A percentile compares a stretch with the other conserved stretches of the same genome.
These are phyloP conservation scores for Aproaerema taeniolella DNA, from an alignment of 2,888 invertebrate species.

Conservation along the genomic window DNA sequence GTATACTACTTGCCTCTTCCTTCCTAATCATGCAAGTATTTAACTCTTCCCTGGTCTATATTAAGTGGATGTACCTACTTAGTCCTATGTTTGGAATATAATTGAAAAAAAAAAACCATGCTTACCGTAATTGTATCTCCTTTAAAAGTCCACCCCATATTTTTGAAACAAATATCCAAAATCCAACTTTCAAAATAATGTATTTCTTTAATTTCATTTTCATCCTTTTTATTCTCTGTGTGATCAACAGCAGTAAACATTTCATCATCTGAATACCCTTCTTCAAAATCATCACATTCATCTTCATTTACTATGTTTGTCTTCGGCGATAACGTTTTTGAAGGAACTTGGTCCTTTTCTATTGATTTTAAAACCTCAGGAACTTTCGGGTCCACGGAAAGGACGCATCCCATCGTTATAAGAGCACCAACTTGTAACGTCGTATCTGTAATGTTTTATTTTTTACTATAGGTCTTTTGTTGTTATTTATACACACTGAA, in stretches of 20 bases:
- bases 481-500: no score
- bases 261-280: slow-evolving; percentile 66
- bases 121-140: slow-evolving; percentile 47
- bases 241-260: slow-evolving; percentile 41
- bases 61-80: no score
- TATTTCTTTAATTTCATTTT: slow-evolving; percentile 35
- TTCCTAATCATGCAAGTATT: no score
- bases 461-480: no score
- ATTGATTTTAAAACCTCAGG: slow-evolving; percentile 80
- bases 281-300: slow-evolving; percentile 64
- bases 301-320: slow-evolving; percentile 28
- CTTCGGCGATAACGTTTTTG: slow-evolving; percentile 27
- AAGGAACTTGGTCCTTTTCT: slow-evolving; percentile 51
- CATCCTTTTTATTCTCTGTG: slow-evolving; percentile 9
- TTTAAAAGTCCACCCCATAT: slow-evolving; percentile 63
- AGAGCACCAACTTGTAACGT: slow-evolving; percentile 84
- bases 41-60: no score
- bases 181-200: slow-evolving; percentile 76
- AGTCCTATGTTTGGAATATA: no score
- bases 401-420: slow-evolving; percentile 83
- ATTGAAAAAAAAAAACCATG: slow-evolving; percentile 14
- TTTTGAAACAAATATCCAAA: slow-evolving; percentile 79
- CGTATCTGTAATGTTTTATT: no score
- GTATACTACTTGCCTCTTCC: no score
- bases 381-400: slow-evolving; percentile 80